Evolutionary conservation across 2,888 invertebrate species (phyloP), one percentile per base, ranked within the genome.

Genomic region (Synergus japonicus): DNA sequence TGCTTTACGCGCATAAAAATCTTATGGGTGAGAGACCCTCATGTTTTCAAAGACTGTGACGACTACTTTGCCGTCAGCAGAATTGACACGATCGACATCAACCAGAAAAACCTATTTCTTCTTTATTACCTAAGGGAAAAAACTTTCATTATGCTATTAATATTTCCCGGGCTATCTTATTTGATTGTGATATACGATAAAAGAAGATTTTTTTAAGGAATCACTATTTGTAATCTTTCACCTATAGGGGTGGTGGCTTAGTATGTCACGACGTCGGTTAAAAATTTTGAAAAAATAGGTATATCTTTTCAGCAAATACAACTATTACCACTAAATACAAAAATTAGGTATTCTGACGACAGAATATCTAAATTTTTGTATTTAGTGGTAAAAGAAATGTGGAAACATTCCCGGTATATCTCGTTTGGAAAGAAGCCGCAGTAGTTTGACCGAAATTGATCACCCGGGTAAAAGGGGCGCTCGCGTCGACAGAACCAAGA

Each of bases 401-500:
- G n/a, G n/a, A 22, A 22, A 67, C 46, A 12, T 46, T 49, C 58
- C 43, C n/a, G 58, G 77, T 64, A 64, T 66, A 69, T 60, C 76
- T 67, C 58, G 46, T 29, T 41, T 49, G 22, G 49, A 76, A 76
- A 76, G 41, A 66, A 54, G 64, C 37, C 73, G 49, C 41, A 64
- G n/a, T 43, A 63, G 9, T 65, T 49, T 37, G 13, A 69, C 46
- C 18, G n/a, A 73, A 77, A 69, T 66, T 81, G 84, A 64, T 82
- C 82, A 84, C 82, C 83, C 65, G 79, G 81, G 80, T 82, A 79
- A 82, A 80, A 83, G 84, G 89, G 89, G 93, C 92, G 93, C 93
- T 92, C 91, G 91, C 91, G 92, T 91, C 92, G 92, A 90, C 92
- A 91, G 91, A 90, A 84, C 90, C 90, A 88, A 91, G 86, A 81